Conservation (phyloP, 2,113 vertebrate species). For the Pungitius pungitius region DNA sequence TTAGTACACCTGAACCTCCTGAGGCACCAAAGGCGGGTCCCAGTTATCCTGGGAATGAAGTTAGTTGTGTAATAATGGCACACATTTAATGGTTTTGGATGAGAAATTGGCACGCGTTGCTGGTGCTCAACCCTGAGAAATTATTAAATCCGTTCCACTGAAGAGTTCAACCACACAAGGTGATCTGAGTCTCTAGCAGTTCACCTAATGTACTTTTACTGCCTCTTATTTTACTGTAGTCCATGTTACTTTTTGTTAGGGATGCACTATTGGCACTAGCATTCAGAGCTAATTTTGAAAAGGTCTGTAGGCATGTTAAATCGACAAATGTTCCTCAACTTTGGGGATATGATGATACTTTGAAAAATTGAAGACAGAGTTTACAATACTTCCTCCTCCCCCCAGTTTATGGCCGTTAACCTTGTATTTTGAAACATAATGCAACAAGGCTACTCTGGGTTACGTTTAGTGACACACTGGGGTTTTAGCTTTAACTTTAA, state of each 20-base stretch:
- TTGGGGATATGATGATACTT: background rate
- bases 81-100: constrained; percentile 35
- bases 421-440: background rate
- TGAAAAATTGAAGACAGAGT: background rate
- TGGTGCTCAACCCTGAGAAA: constrained; percentile 6
- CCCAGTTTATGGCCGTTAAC: too few relatives aligned
- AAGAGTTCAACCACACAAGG: constrained; percentile 10
- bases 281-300: background rate
- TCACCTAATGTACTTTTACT: constrained; percentile 15
- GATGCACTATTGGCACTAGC: constrained; percentile 41
- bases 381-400: too few relatives aligned
- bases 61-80: constrained; percentile 23
- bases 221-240: constrained; percentile 24
- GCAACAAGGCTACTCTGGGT: background rate
- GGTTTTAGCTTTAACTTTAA: background rate
- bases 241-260: constrained; percentile 26
- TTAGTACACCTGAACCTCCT: constrained; percentile 31
- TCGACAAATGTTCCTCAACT: background rate
- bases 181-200: background rate
- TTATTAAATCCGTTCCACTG: constrained; percentile 3
- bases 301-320: background rate
- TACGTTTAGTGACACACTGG: background rate
- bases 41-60: constrained; percentile 18
- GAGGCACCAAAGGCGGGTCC: constrained; percentile 11
- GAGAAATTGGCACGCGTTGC: constrained; percentile 18